Percentiles rank a stretch among this genome's conserved stretches.
Evolutionary conservation across 2,797 vertebrate species (phyloP).

Genomic region (Clarias platycephalus): DNA sequence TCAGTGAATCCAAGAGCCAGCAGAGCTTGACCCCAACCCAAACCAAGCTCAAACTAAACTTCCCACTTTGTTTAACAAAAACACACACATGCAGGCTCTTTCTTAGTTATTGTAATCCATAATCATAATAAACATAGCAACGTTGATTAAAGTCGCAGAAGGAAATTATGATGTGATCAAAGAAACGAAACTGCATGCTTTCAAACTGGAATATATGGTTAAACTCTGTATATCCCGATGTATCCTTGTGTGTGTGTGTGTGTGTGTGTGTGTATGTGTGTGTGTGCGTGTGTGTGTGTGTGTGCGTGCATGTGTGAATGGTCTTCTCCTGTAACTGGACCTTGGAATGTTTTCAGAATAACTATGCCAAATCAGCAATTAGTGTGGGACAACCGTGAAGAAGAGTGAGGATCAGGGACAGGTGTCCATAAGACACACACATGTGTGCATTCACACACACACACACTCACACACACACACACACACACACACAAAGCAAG

Average conservation of each 20-base stretch:
- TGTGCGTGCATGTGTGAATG: conserved; percentile 48
- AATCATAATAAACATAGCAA: not conserved
- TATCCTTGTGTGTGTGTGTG: conserved; percentile 28
- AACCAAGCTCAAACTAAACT: conserved; percentile 6
- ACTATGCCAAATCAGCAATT: conserved; percentile 80
- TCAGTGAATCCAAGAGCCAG: conserved; percentile 31
- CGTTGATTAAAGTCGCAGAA: conserved; percentile 1
- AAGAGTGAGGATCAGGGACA: conserved; percentile 66
- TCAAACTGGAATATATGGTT: conserved; percentile 17
- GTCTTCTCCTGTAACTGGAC: conserved; percentile 73
- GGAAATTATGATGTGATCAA: conserved; percentile 8
- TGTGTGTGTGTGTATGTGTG: conserved; percentile 32
- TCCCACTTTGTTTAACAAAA: conserved; percentile 20
- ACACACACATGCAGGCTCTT: not conserved
- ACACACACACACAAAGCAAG: conserved; percentile 21
- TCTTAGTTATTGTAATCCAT: not conserved
- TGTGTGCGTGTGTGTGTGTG: conserved; percentile 41
- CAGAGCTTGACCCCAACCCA: conserved; percentile 45
- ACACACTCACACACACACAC: conserved; percentile 29
- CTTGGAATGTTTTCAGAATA: conserved; percentile 77
- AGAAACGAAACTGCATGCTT: conserved; percentile 9
- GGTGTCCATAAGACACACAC: conserved; percentile 49
- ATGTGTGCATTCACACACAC: conserved; percentile 32
- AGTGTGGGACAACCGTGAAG: conserved; percentile 74
- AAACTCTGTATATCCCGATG: not conserved